phyloP scores from a whole-genome alignment of 2,888 invertebrate species.

The Drosophila meridiana region DNA sequence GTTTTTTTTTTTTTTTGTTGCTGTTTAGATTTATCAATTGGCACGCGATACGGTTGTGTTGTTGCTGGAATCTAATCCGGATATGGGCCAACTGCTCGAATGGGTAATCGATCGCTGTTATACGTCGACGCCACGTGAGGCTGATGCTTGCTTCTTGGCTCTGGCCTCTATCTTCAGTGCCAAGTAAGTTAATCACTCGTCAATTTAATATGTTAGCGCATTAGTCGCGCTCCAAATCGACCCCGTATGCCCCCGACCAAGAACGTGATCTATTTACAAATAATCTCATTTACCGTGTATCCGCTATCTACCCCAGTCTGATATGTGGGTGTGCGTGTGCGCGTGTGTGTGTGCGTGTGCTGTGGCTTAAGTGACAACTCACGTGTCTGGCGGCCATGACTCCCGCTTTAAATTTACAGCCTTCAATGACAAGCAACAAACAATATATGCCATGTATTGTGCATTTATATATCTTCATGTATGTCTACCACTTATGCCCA shows the following conservation, averaged over 20 bases:
- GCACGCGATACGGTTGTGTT: conserved; percentile 97
- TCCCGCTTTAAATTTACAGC: conserved; percentile 43
- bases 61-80: conserved; percentile 97
- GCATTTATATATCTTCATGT: conserved; percentile 3
- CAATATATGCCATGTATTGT: conserved; percentile 13
- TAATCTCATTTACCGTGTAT: conserved; percentile 46
- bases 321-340: neutral
- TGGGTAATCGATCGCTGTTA: conserved; percentile 99
- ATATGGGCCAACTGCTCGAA: conserved; percentile 95
- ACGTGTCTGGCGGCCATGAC: conserved; percentile 50
- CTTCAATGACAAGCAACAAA: conserved; percentile 17
- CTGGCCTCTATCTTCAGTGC: conserved; percentile 98
- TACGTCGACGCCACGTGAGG: conserved; percentile 94
- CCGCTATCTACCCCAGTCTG: neutral
- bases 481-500: conserved; percentile 23
- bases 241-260: neutral
- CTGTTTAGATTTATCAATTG: conserved; percentile 91
- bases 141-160: conserved; percentile 98
- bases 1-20: neutral
- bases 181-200: conserved; percentile 87
- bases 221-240: conserved; percentile 26
- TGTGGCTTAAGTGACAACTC: conserved; percentile 50
- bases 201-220: conserved; percentile 48
- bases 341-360: conserved; percentile 11
- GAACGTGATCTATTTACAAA: conserved; percentile 43